Evolutionary conservation across 2,113 vertebrate genomes (phyloP).

Genomic region (Oncorhynchus masou): DNA sequence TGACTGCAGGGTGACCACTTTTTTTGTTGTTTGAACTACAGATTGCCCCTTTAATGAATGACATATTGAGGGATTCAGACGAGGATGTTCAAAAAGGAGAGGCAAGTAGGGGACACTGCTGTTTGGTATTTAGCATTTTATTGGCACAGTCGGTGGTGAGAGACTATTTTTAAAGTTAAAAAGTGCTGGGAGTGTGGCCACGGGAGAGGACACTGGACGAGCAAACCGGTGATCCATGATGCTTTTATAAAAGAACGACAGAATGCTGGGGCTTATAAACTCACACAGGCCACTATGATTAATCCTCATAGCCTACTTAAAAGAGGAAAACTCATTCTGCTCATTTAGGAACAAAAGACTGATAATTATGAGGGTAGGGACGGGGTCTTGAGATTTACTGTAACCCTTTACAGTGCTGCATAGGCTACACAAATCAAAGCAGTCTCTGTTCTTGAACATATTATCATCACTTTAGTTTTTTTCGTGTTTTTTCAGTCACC

Average conservation of each 20-base stretch:
- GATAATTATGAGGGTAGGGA: constrained; percentile 1
- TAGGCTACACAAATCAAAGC: no score
- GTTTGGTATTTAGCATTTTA: constrained; percentile 65
- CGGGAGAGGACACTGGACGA: constrained; percentile 66
- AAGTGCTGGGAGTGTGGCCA: constrained; percentile 63
- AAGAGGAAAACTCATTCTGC: constrained; percentile 50
- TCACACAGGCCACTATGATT: constrained; percentile 61
- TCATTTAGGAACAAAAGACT: constrained; percentile 57
- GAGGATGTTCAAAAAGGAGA: constrained; percentile 23
- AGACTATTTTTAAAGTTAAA: constrained; percentile 72
- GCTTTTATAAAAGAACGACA: constrained; percentile 69
- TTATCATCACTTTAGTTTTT: no score
- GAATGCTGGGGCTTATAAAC: constrained; percentile 55
- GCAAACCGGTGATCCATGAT: constrained; percentile 75
- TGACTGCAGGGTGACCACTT: no score
- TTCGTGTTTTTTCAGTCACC: no score
- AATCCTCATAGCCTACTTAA: constrained; percentile 57
- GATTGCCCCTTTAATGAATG: no score
- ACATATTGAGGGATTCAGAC: constrained; percentile 36
- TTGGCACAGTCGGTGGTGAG: constrained; percentile 55
- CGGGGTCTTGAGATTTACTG: not conserved
- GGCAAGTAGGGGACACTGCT: constrained; percentile 52
- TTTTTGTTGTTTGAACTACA: no score
- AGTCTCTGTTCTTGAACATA: no score
- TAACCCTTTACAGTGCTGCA: not conserved